Evolutionary conservation across 2,888 invertebrate species (phyloP), one percentile per base, ranked within the genome.

Genomic region (Drosophila silvestris): DNA sequence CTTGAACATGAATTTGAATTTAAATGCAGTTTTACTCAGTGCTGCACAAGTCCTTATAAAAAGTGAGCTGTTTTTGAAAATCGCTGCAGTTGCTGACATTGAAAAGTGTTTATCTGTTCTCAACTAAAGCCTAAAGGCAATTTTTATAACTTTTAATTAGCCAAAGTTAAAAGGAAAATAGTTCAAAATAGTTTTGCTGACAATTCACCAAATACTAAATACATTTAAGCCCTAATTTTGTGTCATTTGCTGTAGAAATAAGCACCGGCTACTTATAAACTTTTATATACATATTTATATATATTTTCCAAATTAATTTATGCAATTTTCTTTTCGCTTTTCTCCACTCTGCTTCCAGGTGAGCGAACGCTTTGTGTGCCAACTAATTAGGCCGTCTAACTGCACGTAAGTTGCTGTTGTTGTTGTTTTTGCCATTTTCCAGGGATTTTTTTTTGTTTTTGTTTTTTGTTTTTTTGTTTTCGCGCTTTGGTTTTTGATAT

Each of bases 371-470:
- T 63, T 72, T 79, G 58, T 72, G 26, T 77, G 47, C 65, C 73
- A 77, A 61, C 79, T 79, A 79, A 79, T 79, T 81, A 81, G 79
- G 73, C 82, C 78, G 66, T 77, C 78, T 50, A 64, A 61, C 61
- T 54, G 73, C 57, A 77, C 68, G 79, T 79, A 79, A 79, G 79
- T 79, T 68, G 52, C 10, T 51, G 47, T 14, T 60, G 19, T 26
- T 35, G 44, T 44, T 47, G 39, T 39, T 39, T 19, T 47, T 26
- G 14, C 14, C 47, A 26, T 47, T 47, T 47, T 47, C 14, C 22
- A 26, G 16, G 16, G 7, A 9, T 47, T 26, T 26, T 4, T 26
- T 44, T 32, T 44, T 19, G 4, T 41, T 52, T 0, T 28, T 33
- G 0, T 47, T 2, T 4, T 7, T 52, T 22, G 32, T 71, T 28